Percentiles rank a stretch among this genome's conserved stretches.
Evolutionary conservation across 1,140 invertebrate species (phyloP).

Genomic region (Leguminivora glycinivorella): DNA sequence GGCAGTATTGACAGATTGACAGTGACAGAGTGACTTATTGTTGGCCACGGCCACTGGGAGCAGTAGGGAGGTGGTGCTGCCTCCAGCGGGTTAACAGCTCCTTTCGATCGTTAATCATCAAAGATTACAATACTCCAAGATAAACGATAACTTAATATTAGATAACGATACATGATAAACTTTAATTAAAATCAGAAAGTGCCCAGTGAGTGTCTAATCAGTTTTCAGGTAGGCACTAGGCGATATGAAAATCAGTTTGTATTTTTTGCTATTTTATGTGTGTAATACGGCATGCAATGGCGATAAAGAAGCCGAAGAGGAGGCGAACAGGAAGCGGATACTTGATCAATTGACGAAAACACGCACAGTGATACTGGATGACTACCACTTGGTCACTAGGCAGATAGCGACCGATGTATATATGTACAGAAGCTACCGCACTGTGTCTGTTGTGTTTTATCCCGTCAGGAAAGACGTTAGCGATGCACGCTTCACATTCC

Average conservation of each 20-base stretch:
- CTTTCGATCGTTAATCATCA: constrained; percentile 16
- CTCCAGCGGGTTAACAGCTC: background rate
- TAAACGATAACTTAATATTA: background rate
- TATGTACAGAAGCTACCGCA: constrained; percentile 71
- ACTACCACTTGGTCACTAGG: constrained; percentile 64
- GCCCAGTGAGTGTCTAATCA: constrained; percentile 14
- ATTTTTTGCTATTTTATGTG: constrained; percentile 57
- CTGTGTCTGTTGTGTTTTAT: constrained; percentile 69
- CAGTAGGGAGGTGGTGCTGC: constrained; percentile 3
- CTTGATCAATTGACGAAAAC: constrained; percentile 65
- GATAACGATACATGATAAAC: constrained; percentile 9
- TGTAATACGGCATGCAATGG: constrained; percentile 52
- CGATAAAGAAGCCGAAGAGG: constrained; percentile 60
- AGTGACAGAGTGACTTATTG: background rate
- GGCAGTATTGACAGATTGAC: background rate
- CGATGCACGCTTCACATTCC: constrained; percentile 66
- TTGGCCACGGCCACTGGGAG: background rate
- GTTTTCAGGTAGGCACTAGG: constrained; percentile 45
- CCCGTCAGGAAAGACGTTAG: constrained; percentile 57
- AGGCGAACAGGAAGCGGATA: constrained; percentile 57
- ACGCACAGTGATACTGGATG: constrained; percentile 60
- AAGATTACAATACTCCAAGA: background rate
- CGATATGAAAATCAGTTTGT: constrained; percentile 56
- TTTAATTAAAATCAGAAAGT: constrained; percentile 20
- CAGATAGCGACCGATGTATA: constrained; percentile 68